Conservation (phyloP, 2,888 invertebrate genomes). For the Tenthredo notha region DNA sequence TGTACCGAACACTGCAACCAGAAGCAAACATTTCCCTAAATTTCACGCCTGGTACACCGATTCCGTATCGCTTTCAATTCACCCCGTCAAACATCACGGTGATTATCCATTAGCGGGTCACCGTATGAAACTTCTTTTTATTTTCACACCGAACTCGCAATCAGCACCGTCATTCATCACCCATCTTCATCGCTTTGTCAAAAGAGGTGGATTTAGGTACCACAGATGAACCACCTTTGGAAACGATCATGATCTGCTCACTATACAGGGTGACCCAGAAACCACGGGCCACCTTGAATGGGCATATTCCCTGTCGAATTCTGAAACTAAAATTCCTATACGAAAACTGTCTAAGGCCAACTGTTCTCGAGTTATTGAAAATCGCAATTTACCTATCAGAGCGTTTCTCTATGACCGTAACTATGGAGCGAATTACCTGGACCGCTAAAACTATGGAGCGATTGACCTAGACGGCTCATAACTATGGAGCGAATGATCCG, state of each 20-base stretch:
- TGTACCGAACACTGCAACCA: background rate
- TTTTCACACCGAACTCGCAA: background rate
- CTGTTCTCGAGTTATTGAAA: too few species aligned
- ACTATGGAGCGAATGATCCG: too few species aligned
- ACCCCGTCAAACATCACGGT: background rate
- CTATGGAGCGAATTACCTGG: too few species aligned
- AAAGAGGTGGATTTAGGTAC: background rate
- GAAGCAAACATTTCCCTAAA: slow-evolving; percentile 10
- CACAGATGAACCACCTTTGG: background rate
- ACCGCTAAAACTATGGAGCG: too few species aligned
- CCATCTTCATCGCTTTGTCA: background rate
- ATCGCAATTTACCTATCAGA: too few species aligned
- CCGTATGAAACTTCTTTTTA: background rate
- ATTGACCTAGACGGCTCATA: too few species aligned
- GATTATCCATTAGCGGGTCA: slow-evolving; percentile 33
- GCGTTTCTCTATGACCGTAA: too few species aligned
- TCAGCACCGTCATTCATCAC: background rate
- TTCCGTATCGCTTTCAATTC: slow-evolving; percentile 35
- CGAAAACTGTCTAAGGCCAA: too few species aligned
- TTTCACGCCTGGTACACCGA: slow-evolving; percentile 26
- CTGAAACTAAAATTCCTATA: too few species aligned
- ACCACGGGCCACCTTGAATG: too few species aligned
- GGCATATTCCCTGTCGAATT: too few species aligned
- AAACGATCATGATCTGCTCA: background rate
- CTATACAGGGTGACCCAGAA: too few species aligned